phyloP scores from a whole-genome alignment of 2,888 invertebrate species.

The Entomobrya multifasciata region DNA sequence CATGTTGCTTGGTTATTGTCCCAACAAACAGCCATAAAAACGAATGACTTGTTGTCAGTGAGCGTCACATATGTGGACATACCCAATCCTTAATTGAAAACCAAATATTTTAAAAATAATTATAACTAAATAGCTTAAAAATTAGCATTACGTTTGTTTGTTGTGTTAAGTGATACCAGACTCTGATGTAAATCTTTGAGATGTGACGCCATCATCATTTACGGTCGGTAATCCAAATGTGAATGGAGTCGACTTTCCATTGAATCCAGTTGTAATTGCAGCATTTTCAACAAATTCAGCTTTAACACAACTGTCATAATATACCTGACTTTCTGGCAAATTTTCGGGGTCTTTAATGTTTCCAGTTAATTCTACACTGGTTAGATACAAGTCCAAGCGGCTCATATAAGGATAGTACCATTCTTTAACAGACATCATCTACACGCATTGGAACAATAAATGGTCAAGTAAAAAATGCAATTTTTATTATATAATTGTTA shows the following conservation, averaged over 20 bases:
- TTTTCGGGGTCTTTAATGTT: background rate
- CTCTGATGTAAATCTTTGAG: too few species aligned
- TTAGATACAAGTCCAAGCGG: background rate
- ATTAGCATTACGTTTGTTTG: too few species aligned
- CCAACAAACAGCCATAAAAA: background rate
- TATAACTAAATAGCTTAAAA: background rate
- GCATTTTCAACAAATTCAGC: background rate
- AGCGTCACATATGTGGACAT: background rate
- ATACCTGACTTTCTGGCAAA: background rate
- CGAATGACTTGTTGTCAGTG: conserved; percentile 9
- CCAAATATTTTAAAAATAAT: background rate
- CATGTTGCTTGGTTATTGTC: background rate
- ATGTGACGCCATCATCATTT: too few species aligned
- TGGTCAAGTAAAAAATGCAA: too few species aligned
- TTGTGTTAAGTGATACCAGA: too few species aligned
- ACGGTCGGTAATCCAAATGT: too few species aligned
- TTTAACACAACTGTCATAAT: background rate
- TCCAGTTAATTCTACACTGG: background rate
- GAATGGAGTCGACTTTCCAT: background rate
- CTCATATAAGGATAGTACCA: background rate
- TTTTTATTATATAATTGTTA: too few species aligned
- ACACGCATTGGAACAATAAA: too few species aligned
- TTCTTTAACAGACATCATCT: too few species aligned
- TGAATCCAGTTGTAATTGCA: background rate
- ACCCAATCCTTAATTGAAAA: too few species aligned